Conservation (phyloP, 2,113 vertebrate genomes). For the Gallinago paraguaiae region DNA sequence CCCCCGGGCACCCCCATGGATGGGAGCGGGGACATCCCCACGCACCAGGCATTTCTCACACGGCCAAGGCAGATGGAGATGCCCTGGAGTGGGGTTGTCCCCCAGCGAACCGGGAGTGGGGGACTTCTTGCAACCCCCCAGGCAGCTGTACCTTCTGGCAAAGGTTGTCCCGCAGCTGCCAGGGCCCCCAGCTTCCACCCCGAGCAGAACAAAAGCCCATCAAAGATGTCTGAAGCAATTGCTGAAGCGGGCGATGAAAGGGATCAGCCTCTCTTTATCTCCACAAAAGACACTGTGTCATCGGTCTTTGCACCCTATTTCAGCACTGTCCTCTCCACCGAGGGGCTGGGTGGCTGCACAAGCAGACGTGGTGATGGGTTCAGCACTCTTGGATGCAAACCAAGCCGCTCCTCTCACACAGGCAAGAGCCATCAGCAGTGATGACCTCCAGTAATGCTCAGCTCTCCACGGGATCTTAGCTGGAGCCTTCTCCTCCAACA, state of each 20-base stretch:
- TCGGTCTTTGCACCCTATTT: slow-evolving; percentile 35
- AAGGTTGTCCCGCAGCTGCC: background rate
- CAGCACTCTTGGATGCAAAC: background rate
- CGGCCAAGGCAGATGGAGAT: background rate
- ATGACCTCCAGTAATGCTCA: background rate
- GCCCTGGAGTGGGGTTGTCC: background rate
- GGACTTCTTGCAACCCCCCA: background rate
- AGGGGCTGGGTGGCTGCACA: background rate
- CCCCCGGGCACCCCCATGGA: background rate
- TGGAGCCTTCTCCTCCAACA: background rate
- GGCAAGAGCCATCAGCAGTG: background rate
- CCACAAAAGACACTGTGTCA: slow-evolving; percentile 32
- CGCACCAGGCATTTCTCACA: background rate
- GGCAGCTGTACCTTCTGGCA: background rate
- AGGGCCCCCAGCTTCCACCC: background rate
- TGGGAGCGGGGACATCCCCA: background rate
- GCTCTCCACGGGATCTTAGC: background rate
- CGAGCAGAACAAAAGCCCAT: background rate
- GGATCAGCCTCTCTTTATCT: slow-evolving; percentile 31
- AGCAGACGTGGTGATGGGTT: slow-evolving; percentile 18
- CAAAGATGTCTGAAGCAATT: background rate
- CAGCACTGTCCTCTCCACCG: background rate
- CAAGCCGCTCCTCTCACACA: background rate
- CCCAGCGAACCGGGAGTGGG: background rate
- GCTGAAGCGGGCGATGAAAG: slow-evolving; percentile 38